Base-by-base conservation (phyloP, 1,140 invertebrate genomes). In the Platyscapa corneri region DNA sequence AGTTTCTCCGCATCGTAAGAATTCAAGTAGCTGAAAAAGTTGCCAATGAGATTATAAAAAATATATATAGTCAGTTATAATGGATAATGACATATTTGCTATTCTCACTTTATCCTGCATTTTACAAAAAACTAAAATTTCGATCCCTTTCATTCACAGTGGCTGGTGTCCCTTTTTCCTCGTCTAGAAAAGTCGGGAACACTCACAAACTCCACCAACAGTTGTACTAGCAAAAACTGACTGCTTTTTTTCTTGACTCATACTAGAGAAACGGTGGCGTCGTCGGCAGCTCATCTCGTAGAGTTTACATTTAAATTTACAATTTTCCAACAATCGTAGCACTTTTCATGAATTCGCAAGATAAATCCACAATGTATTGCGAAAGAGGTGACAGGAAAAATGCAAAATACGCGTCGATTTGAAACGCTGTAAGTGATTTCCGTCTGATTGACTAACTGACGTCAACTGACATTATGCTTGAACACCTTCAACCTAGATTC, bases 271-370 rank as follows among this genome's bases (percentile, higher is more conserved):
- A 39, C 32, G 34, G 7, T 49, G 8, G 42, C 30, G 20, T 30
- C 32, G 60, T 56, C 56, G 60, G 18, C 60, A 32, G 37, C 32
- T 78, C 72, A 34, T 70, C 79, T 83, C 76, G 74, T 85, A 82
- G 83, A 87, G 88, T 90, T 91, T 88, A 88, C 89, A 90, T 91
- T 91, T 90, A 90, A 91, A 91, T 91, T 91, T 90, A 90, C 89
- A 91, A 90, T 90, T 87, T 82, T 86, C 82, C 72, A 60, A 46
- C 87, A 80, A 70, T 79, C 67, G 79, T 84, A 90, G 88, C 86
- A 87, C 76, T 84, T 86, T 85, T 12, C 70, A 87, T 90, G 90
- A 91, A 90, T 91, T 90, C 89, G 79, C 64, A 81, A 79, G 64
- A 83, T 53, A 53, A 77, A 77, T 77, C 75, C 46, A 14, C 20